Evolutionary conservation across 2,888 invertebrate genomes (phyloP).

Genomic region (Notocelia uddmanniana): DNA sequence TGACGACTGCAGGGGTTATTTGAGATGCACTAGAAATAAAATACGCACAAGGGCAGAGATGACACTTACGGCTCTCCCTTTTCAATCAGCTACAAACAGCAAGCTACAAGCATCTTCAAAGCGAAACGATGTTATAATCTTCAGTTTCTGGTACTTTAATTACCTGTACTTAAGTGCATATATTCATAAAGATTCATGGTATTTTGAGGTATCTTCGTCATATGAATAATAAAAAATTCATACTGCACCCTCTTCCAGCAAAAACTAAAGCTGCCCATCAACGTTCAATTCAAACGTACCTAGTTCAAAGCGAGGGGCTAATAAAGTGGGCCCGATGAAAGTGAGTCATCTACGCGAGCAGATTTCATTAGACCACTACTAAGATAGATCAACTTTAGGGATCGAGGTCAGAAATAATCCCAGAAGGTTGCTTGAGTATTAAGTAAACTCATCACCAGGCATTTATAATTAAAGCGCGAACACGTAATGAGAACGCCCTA

Average conservation of each 20-base stretch:
- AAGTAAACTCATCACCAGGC: slow-evolving; percentile 48
- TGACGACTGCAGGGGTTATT: slow-evolving; percentile 35
- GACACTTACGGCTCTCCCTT: slow-evolving; percentile 15
- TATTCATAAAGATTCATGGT: neutral
- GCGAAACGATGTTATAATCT: slow-evolving; percentile 13
- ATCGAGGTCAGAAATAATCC: slow-evolving; percentile 46
- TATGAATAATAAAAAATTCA: no score
- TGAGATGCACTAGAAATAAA: slow-evolving; percentile 22
- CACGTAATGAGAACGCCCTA: slow-evolving; percentile 46
- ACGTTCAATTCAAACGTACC: no score
- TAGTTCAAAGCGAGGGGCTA: slow-evolving; percentile 14
- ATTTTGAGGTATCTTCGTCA: no score
- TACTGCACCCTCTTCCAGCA: neutral
- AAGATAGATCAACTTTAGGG: slow-evolving; percentile 12
- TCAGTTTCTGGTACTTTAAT: slow-evolving; percentile 14
- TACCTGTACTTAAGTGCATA: neutral
- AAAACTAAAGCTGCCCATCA: neutral
- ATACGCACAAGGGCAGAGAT: slow-evolving; percentile 19
- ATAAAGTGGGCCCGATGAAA: neutral
- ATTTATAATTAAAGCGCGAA: slow-evolving; percentile 48
- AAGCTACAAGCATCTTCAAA: slow-evolving; percentile 15
- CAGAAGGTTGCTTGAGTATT: slow-evolving; percentile 45
- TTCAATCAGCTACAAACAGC: slow-evolving; percentile 6
- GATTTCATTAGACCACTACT: slow-evolving; percentile 25
- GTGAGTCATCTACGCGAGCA: neutral